Base-by-base conservation (phyloP, 2,888 invertebrate genomes). In the Acanthacorydalis orientalis region DNA sequence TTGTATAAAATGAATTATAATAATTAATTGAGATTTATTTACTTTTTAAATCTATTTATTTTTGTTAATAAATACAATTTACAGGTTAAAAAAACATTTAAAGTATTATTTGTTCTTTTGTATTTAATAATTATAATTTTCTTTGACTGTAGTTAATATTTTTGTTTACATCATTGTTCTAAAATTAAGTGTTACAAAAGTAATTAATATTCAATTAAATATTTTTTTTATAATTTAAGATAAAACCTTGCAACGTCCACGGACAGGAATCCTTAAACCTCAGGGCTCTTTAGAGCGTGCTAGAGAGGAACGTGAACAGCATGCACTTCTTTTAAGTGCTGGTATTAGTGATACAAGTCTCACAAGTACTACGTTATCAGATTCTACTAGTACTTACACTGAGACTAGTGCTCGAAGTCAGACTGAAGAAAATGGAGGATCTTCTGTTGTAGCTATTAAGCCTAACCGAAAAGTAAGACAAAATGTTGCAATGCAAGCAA, bases 401-500 rank as follows among this genome's bases (percentile, higher is more conserved):
- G 12, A 16, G 7, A 42, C 44, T 33, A 50, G 38, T 37, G 14
- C 50, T 4, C 31, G 14, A 39, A 42, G 16, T 42, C 23, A 23
- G 6, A 23, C 6, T 23, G 23, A 23, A 23, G 23, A 23, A 23
- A 23, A 23, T 23, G 23, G 23, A 23, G 23, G 23, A 23, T 33
- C 35, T n/a, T 31, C 15, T 31, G 31, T 14, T 11, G 44, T 11
- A 11, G 31, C 38, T 7, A 38, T 12, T 38, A 48, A 49, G 31
- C 68, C 68, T 38, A 49, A 51, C 47, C 65, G 68, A 52, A 69
- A 75, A 51, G 68, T 72, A 2, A 70, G 84, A 51, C 83, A 85
- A 58, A 88, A 87, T 63, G 82, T 86, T 42, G 87, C 86, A 1
- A 78, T 88, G 71, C 81, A 82, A 49, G 80, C 81, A 51, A 80